phyloP scores from a whole-genome alignment of 2,113 vertebrate genomes.

The Cynoglossus semilaevis region DNA sequence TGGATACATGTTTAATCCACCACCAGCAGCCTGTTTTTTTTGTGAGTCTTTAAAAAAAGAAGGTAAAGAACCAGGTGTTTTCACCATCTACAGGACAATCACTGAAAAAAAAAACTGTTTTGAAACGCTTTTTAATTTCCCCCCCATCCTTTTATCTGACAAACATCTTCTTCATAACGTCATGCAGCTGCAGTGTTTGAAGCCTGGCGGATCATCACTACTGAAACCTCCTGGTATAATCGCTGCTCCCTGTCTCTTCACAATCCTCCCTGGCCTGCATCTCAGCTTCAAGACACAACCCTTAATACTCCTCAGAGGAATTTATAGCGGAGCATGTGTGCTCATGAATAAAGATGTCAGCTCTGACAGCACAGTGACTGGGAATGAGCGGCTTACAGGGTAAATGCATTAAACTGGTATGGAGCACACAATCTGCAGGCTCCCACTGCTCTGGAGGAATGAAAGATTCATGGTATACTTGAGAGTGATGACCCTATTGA shows the following conservation, averaged over 20 bases:
- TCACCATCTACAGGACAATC: slow-evolving; percentile 50
- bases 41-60: slow-evolving; percentile 42
- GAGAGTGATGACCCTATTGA: slow-evolving; percentile 53
- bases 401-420: slow-evolving; percentile 67
- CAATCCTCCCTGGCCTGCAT: slow-evolving; percentile 55
- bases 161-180: slow-evolving; percentile 10
- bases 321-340: slow-evolving; percentile 53
- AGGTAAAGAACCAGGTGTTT: slow-evolving; percentile 53
- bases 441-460: slow-evolving; percentile 44
- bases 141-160: slow-evolving; percentile 15
- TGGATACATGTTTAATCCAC: slow-evolving; percentile 64
- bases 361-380: slow-evolving; percentile 61
- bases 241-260: slow-evolving; percentile 29
- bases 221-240: slow-evolving; percentile 40
- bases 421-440: slow-evolving; percentile 44
- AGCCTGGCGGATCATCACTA: slow-evolving; percentile 30
- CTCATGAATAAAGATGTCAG: slow-evolving; percentile 77
- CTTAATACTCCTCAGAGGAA: slow-evolving; percentile 68
- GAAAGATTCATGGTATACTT: slow-evolving; percentile 63
- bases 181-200: slow-evolving; percentile 37
- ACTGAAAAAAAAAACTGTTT: slow-evolving; percentile 31
- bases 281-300: slow-evolving; percentile 58
- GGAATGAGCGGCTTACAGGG: slow-evolving; percentile 71
- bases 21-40: slow-evolving; percentile 47
- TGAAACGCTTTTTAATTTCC: slow-evolving; percentile 31